Percentiles rank a stretch among this genome's conserved stretches.
Evolutionary conservation across 2,113 vertebrate genomes (phyloP).

Genomic region (Phyllostomus discolor): DNA sequence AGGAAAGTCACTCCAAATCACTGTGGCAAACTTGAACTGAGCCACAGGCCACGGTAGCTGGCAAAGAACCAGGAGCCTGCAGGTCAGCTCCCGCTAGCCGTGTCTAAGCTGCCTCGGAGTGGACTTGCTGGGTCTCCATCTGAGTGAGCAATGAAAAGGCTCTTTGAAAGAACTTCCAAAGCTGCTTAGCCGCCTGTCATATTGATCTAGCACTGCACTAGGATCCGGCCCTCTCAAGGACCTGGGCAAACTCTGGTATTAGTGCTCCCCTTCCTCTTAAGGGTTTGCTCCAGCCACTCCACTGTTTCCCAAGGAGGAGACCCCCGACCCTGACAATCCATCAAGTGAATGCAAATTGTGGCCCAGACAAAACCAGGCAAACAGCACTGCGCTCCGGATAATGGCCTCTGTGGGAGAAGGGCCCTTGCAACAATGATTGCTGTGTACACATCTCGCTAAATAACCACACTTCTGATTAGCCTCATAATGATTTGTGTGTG

Average conservation of each 20-base stretch:
- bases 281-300: constrained; percentile 85
- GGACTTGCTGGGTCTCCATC: constrained; percentile 60
- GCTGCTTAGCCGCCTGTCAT: constrained; percentile 82
- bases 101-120: background rate
- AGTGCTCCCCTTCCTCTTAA: constrained; percentile 81
- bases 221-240: constrained; percentile 80
- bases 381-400: constrained; percentile 83
- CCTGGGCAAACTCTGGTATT: constrained; percentile 82
- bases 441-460: constrained; percentile 84
- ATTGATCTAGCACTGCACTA: constrained; percentile 82
- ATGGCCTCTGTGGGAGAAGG: constrained; percentile 79
- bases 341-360: constrained; percentile 85
- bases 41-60: constrained; percentile 12
- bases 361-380: constrained; percentile 88
- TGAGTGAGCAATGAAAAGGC: constrained; percentile 69
- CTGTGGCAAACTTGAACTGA: constrained; percentile 73
- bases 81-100: background rate
- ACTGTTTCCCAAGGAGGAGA: constrained; percentile 85
- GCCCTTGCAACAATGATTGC: constrained; percentile 80
- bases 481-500: constrained; percentile 78
- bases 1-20: constrained; percentile 72
- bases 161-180: constrained; percentile 76
- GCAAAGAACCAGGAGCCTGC: background rate
- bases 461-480: constrained; percentile 81
- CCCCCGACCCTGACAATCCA: constrained; percentile 87